Evolutionary conservation across 2,888 invertebrate genomes (phyloP).

Genomic region (Campoplex nolae): DNA sequence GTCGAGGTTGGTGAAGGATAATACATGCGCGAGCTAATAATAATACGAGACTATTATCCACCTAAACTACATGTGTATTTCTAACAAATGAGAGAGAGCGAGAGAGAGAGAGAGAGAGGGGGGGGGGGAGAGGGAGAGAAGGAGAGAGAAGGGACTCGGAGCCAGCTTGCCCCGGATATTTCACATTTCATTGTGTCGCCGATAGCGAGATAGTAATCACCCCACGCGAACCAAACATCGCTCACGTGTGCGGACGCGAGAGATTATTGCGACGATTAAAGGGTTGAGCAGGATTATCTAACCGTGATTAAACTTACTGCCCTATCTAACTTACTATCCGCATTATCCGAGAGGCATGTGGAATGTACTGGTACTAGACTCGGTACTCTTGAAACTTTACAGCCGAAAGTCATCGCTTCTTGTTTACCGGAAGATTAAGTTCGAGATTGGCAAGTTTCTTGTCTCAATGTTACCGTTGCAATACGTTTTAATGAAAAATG

Average conservation of each 20-base stretch:
- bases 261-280: conserved; percentile 56
- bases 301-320: conserved; percentile 38
- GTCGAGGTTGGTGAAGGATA: conserved; percentile 22
- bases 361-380: conserved; percentile 7
- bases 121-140: background rate
- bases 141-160: background rate
- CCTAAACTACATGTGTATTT: conserved; percentile 58
- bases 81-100: conserved; percentile 43
- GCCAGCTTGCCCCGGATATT: conserved; percentile 49
- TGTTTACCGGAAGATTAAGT: background rate
- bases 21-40: conserved; percentile 56
- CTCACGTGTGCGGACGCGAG: conserved; percentile 44
- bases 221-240: conserved; percentile 56
- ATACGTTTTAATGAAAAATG: background rate
- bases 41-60: conserved; percentile 40
- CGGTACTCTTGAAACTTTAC: background rate
- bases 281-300: conserved; percentile 38
- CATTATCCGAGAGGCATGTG: conserved; percentile 9
- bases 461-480: background rate
- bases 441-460: background rate
- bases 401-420: background rate
- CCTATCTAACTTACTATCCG: conserved; percentile 1
- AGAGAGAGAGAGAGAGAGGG: background rate
- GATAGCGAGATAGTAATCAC: conserved; percentile 49
- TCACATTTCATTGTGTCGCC: conserved; percentile 56